A percentile compares a stretch with the other conserved stretches of the same genome.
These are phyloP conservation scores for Miichthys miiuy DNA, from an alignment of 2,797 vertebrate genomes.

Conservation along the genomic window DNA sequence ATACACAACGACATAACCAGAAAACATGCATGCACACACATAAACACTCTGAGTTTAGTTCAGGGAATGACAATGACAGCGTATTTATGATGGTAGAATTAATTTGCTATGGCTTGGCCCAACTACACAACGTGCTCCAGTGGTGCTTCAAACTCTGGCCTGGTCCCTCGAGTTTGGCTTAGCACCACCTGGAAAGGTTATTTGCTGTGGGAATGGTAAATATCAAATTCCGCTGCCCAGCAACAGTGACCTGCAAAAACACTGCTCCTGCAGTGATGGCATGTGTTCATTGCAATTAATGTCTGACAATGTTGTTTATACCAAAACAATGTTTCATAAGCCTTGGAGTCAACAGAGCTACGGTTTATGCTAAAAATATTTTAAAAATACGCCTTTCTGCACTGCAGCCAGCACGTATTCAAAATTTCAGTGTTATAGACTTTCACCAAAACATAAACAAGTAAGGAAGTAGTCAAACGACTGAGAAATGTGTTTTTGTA, in stretches of 20 bases:
- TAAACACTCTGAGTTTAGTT: not conserved
- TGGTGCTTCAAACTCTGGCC: constrained; percentile 50
- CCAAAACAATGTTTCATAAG: not conserved
- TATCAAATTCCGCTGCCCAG: constrained; percentile 32
- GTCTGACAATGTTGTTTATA: not conserved
- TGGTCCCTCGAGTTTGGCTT: constrained; percentile 35
- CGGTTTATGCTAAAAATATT: not conserved
- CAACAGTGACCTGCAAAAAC: constrained; percentile 36
- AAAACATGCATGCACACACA: not conserved
- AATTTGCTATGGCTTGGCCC: constrained; percentile 35
- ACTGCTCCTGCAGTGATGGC: constrained; percentile 6
- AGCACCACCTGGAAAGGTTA: constrained; percentile 51
- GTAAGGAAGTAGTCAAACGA: not conserved
- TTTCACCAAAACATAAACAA: not conserved
- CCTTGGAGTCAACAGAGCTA: not conserved
- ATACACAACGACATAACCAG: constrained; percentile 6
- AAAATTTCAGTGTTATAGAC: not conserved
- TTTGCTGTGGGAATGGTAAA: constrained; percentile 41
- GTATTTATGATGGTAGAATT: constrained; percentile 37
- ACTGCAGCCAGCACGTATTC: not conserved
- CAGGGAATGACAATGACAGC: constrained; percentile 30
- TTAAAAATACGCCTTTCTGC: not conserved
- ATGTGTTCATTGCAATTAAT: constrained; percentile 35
- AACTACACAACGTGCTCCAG: constrained; percentile 44
- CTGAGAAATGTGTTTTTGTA: constrained; percentile 12